Percentiles rank a stretch among this genome's conserved stretches.
Evolutionary conservation across 2,797 vertebrate genomes (phyloP).

Genomic region (Orestias chungarensis): DNA sequence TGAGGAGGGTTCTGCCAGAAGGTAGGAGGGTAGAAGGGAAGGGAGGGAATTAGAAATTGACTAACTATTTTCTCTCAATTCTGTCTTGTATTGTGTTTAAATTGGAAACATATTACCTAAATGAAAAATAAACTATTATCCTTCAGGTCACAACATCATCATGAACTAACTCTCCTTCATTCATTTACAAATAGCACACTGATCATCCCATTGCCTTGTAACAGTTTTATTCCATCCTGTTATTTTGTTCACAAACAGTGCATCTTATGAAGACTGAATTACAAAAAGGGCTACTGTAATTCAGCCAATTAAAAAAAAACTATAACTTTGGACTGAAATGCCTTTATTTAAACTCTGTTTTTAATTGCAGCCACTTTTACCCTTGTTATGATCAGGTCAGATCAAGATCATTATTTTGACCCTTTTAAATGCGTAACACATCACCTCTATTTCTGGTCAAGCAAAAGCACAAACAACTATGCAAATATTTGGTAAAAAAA

Average conservation of each 20-base stretch:
- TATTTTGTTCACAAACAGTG: background rate
- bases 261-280: background rate
- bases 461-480: background rate
- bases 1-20: conserved; percentile 24
- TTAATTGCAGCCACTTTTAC: background rate
- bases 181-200: background rate
- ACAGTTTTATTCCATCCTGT: background rate
- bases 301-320: background rate
- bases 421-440: background rate
- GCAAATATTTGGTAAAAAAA: background rate
- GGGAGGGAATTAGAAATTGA: conserved; percentile 19
- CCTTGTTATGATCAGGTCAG: background rate
- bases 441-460: background rate
- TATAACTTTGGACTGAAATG: background rate
- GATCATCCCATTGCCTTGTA: fast-evolving
- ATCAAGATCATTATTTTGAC: background rate
- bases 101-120: background rate
- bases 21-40: conserved; percentile 7
- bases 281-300: background rate
- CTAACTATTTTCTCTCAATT: background rate
- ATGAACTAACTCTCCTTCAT: background rate
- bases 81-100: background rate
- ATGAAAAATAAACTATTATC: background rate
- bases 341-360: background rate
- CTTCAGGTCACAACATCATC: background rate